phyloP scores from a whole-genome alignment of 1,140 invertebrate genomes.

The Melitaea cinxia region DNA sequence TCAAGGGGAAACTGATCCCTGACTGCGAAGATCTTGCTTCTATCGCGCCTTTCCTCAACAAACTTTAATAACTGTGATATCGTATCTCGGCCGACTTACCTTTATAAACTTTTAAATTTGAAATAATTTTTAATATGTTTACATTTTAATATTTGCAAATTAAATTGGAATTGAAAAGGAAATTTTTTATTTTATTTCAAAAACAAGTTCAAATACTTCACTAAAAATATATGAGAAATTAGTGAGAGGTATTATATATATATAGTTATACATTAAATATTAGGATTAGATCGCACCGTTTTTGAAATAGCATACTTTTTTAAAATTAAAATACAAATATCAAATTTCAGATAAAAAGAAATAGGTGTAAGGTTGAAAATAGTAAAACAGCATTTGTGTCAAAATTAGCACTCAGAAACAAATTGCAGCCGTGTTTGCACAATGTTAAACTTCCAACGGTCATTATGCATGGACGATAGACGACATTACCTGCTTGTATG shows the following conservation, averaged over 20 bases:
- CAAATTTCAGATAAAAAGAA: too few relatives aligned
- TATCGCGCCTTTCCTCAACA: slow-evolving; percentile 89
- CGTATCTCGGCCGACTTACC: neutral
- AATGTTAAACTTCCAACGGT: neutral
- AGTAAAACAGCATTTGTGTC: neutral
- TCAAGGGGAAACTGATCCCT: slow-evolving; percentile 90
- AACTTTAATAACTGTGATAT: slow-evolving; percentile 62
- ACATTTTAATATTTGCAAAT: neutral
- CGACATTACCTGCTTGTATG: slow-evolving; percentile 20
- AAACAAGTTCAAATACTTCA: too few relatives aligned
- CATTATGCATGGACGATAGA: slow-evolving; percentile 7
- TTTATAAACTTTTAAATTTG: neutral
- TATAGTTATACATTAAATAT: too few relatives aligned
- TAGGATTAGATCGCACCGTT: too few relatives aligned
- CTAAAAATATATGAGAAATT: too few relatives aligned
- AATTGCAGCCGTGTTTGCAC: neutral
- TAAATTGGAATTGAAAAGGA: neutral
- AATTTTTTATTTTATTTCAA: neutral
- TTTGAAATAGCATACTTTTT: too few relatives aligned
- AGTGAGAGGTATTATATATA: too few relatives aligned
- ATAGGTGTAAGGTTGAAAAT: neutral
- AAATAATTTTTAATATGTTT: neutral
- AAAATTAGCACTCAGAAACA: neutral
- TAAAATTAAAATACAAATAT: too few relatives aligned
- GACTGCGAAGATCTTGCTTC: slow-evolving; percentile 91